These are phyloP conservation scores for Amblyopsis hoosieri DNA, from an alignment of 2,797 vertebrate genomes.

Conservation along the genomic window DNA sequence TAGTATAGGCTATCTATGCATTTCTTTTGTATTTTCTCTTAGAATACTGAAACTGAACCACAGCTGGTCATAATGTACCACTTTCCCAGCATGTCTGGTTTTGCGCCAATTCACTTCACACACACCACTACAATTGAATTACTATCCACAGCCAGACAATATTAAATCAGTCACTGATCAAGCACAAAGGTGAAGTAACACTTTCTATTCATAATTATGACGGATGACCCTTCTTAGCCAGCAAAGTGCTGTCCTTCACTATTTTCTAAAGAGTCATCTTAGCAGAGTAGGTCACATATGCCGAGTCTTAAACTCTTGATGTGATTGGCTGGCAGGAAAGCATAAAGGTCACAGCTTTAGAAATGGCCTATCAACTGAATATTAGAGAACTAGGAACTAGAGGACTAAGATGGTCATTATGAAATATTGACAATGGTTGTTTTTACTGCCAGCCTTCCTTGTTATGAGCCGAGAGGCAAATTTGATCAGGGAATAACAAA, in stretches of 20 bases:
- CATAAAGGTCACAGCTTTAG: neutral
- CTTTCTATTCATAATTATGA: conserved; percentile 64
- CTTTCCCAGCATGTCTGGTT: conserved; percentile 33
- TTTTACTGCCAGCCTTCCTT: conserved; percentile 26
- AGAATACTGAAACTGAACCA: neutral
- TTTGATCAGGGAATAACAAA: conserved; percentile 50
- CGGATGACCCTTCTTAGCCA: conserved; percentile 50
- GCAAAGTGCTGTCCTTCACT: conserved; percentile 46
- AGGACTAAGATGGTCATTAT: conserved; percentile 16
- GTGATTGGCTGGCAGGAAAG: conserved; percentile 1
- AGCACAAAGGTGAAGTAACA: conserved; percentile 61
- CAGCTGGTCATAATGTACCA: conserved; percentile 23
- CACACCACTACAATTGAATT: conserved; percentile 61
- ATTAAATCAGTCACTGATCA: conserved; percentile 61
- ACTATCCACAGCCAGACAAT: conserved; percentile 51
- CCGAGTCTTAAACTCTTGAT: conserved; percentile 10
- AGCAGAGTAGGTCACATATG: neutral
- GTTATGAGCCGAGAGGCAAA: conserved; percentile 22
- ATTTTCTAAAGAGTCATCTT: conserved; percentile 13
- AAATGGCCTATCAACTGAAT: neutral
- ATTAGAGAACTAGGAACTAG: conserved; percentile 10
- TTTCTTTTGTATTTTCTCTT: no score
- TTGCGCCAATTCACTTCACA: conserved; percentile 7
- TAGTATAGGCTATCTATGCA: no score
- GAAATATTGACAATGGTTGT: conserved; percentile 29